A percentile compares a stretch with the other conserved stretches of the same genome.
phyloP scores from a whole-genome alignment of 2,113 vertebrate genomes.

The Arothron firmamentum region DNA sequence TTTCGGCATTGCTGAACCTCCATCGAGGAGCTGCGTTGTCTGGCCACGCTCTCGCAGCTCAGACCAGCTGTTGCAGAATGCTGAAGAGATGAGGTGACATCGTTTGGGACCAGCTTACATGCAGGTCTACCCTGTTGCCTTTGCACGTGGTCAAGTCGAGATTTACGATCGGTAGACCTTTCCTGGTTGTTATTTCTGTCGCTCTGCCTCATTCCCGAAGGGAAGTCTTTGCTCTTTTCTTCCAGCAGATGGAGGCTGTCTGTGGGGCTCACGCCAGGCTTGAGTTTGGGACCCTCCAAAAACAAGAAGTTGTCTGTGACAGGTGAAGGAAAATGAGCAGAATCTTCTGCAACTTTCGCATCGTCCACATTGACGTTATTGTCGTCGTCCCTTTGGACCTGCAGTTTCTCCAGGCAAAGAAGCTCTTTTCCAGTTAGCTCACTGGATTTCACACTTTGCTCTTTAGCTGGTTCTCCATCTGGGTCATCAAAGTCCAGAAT shows the following conservation, averaged over 20 bases:
- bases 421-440: conserved; percentile 66
- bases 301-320: conserved; percentile 65
- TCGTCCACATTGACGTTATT: conserved; percentile 71
- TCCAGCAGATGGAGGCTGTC: conserved; percentile 38
- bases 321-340: conserved; percentile 70
- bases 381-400: conserved; percentile 69
- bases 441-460: conserved; percentile 63
- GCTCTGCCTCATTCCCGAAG: conserved; percentile 44
- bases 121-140: conserved; percentile 73
- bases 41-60: conserved; percentile 70
- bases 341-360: conserved; percentile 70
- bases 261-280: conserved; percentile 68
- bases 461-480: conserved; percentile 68
- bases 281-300: conserved; percentile 61
- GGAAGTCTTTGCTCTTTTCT: conserved; percentile 34
- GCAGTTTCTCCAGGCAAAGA: conserved; percentile 74
- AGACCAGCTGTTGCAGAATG: conserved; percentile 76
- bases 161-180: conserved; percentile 71
- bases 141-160: conserved; percentile 77
- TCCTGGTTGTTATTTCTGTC: conserved; percentile 72
- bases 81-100: conserved; percentile 63
- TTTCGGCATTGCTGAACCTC: conserved; percentile 72
- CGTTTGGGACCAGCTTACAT: conserved; percentile 33
- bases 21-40: conserved; percentile 64
- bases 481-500: conserved; percentile 75